Evolutionary conservation across 2,797 vertebrate genomes (phyloP).

Genomic region (Sorex maritimensis): DNA sequence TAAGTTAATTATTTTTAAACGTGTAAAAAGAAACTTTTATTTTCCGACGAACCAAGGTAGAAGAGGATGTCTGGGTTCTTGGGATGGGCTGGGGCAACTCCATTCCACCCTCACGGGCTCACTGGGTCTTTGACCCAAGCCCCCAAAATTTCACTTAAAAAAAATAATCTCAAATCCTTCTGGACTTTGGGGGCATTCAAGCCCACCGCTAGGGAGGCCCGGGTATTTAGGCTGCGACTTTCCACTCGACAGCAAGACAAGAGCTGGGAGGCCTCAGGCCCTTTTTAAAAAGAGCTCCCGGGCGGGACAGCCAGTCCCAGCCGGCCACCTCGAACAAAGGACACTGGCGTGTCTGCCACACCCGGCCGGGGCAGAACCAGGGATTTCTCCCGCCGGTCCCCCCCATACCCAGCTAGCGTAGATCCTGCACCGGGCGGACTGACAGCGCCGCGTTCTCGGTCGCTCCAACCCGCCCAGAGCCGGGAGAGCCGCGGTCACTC

Average conservation of each 20-base stretch:
- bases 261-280: not conserved
- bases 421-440: not conserved
- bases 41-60: not conserved
- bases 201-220: not conserved
- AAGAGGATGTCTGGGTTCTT: constrained; percentile 35
- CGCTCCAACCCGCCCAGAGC: not conserved
- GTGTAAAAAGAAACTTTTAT: constrained; percentile 47
- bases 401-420: not conserved
- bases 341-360: not conserved
- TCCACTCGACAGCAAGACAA: not conserved
- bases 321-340: constrained; percentile 63
- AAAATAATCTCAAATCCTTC: constrained; percentile 58
- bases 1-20: constrained; percentile 49
- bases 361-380: not conserved
- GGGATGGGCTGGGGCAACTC: not conserved
- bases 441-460: too few species aligned
- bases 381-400: not conserved
- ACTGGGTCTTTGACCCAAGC: not conserved
- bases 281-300: constrained; percentile 24
- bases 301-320: constrained; percentile 37
- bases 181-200: not conserved
- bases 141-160: constrained; percentile 59
- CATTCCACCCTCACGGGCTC: not conserved
- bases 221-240: constrained; percentile 16
- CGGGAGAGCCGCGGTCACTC: not conserved